Conservation (phyloP, 2,797 vertebrate species). For the Esox masquinongy region DNA sequence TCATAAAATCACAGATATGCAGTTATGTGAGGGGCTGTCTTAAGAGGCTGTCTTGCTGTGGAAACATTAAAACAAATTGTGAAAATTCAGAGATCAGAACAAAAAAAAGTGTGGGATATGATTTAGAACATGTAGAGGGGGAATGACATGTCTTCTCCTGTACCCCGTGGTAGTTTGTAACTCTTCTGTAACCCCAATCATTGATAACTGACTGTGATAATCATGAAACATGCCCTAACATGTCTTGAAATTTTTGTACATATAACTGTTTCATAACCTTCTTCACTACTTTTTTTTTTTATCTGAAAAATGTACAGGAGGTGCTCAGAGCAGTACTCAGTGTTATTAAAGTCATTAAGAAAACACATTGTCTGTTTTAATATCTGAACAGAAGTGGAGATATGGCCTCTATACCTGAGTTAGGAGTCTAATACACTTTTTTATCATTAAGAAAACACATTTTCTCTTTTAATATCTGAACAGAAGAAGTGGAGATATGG, state of each 20-base stretch:
- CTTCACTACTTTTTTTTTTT: constrained; percentile 43
- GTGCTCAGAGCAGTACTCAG: constrained; percentile 40
- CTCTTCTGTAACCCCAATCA: too few relatives aligned
- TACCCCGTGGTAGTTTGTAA: not conserved
- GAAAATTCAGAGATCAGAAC: not conserved
- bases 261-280: constrained; percentile 31
- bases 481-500: not conserved
- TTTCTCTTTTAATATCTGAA: constrained; percentile 5
- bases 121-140: not conserved
- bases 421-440: not conserved
- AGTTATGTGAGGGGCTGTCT: not conserved
- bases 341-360: constrained; percentile 49
- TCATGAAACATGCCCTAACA: constrained; percentile 5
- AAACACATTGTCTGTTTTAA: constrained; percentile 24
- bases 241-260: constrained; percentile 11
- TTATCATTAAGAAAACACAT: constrained; percentile 31
- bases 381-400: not conserved
- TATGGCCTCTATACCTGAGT: not conserved
- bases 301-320: constrained; percentile 19
- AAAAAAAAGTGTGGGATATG: not conserved
- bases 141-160: not conserved
- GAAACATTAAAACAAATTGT: not conserved
- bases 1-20: not conserved
- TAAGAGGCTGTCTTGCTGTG: not conserved
- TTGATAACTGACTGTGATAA: too few relatives aligned